Evolutionary conservation across 2,113 vertebrate genomes (phyloP).

Genomic region (Oceanodroma tethys): DNA sequence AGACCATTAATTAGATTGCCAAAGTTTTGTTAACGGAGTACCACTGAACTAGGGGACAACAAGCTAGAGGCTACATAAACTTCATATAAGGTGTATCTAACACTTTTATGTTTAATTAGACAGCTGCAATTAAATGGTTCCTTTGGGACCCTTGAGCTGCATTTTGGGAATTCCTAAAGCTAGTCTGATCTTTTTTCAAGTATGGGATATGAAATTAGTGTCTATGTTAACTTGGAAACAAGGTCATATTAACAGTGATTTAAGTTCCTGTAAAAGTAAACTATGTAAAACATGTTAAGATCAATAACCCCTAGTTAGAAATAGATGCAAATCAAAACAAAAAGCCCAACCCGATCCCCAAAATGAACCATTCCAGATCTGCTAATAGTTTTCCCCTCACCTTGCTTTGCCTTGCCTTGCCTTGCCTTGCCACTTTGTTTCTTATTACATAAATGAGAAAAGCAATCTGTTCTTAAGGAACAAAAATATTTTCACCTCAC

Average conservation of each 20-base stretch:
- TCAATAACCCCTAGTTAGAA: background rate
- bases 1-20: background rate
- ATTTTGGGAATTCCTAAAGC: background rate
- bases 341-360: fast-evolving
- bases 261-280: background rate
- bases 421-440: background rate
- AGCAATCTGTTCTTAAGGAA: background rate
- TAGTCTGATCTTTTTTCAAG: background rate
- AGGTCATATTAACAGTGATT: background rate
- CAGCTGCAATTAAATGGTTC: background rate
- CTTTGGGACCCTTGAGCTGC: background rate
- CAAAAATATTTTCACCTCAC: background rate
- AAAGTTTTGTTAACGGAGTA: background rate
- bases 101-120: background rate
- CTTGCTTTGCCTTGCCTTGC: background rate
- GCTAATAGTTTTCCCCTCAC: background rate
- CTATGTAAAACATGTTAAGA: background rate
- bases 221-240: background rate
- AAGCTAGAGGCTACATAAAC: background rate
- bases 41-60: background rate
- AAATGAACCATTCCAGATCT: background rate
- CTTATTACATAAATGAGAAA: background rate
- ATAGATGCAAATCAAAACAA: background rate
- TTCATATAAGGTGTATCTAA: background rate
- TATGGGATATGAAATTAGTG: background rate